phyloP scores from a whole-genome alignment of 2,888 invertebrate genomes.

The Zaprionus lineosus region DNA sequence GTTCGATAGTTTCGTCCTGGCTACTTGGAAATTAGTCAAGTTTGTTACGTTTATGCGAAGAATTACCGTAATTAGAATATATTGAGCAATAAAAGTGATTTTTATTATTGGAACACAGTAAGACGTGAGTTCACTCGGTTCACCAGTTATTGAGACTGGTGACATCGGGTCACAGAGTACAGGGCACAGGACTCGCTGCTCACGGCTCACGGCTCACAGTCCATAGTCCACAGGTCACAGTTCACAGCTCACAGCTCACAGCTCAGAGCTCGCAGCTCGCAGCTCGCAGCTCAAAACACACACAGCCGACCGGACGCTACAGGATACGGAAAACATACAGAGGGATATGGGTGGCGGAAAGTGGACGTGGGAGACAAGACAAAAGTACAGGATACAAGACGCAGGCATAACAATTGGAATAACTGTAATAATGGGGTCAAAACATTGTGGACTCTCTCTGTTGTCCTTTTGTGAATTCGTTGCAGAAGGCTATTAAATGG shows the following conservation, averaged over 20 bases:
- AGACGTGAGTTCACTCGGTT: conserved; percentile 12
- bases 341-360: too few relatives aligned
- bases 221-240: conserved; percentile 2
- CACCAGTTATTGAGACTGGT: conserved; percentile 23
- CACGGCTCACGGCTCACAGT: too few relatives aligned
- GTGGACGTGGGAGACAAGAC: too few relatives aligned
- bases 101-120: conserved; percentile 70
- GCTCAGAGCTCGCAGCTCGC: conserved; percentile 10
- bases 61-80: conserved; percentile 81
- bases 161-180: conserved; percentile 1
- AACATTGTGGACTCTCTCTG: conserved; percentile 12
- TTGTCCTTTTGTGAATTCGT: conserved; percentile 13
- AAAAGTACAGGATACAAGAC: neutral
- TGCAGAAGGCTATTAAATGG: conserved; percentile 27
- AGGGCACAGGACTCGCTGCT: neutral
- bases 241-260: conserved; percentile 15
- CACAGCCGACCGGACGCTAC: too few relatives aligned
- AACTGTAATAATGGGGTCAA: conserved; percentile 21
- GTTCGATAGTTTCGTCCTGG: conserved; percentile 37
- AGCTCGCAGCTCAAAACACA: neutral
- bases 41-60: conserved; percentile 72
- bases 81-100: conserved; percentile 81
- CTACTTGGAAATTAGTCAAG: conserved; percentile 71
- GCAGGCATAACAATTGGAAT: conserved; percentile 30
- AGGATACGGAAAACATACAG: too few relatives aligned